Percentiles rank a stretch among this genome's conserved stretches.
These are phyloP conservation scores for Sarcophaga caerulescens DNA, from an alignment of 2,888 invertebrate species.

Conservation along the genomic window DNA sequence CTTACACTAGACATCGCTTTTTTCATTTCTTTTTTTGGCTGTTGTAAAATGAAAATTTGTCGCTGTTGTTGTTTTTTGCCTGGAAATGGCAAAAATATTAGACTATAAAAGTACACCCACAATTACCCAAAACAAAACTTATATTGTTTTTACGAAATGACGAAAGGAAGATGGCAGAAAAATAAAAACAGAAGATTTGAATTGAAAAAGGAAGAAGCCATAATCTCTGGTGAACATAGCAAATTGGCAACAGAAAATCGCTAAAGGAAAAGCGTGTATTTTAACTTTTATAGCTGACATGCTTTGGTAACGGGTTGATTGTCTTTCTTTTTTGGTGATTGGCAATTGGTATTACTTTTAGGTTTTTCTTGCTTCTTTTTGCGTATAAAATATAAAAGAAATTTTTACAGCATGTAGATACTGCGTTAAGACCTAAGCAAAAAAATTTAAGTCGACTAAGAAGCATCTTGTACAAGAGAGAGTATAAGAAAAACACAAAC, in stretches of 20 bases:
- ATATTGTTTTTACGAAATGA: constrained; percentile 21
- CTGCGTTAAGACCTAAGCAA: background rate
- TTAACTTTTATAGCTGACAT: constrained; percentile 26
- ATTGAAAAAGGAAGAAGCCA: background rate
- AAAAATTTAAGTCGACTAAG: background rate
- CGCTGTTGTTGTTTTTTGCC: constrained; percentile 45
- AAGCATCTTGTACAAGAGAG: background rate
- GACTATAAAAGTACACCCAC: constrained; percentile 52
- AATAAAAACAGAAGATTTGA: background rate
- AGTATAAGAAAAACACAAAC: background rate
- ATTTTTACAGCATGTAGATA: background rate
- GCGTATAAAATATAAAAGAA: background rate
- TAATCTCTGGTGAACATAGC: background rate
- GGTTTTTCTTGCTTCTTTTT: no score
- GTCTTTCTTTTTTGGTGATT: constrained; percentile 33
- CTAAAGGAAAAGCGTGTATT: background rate
- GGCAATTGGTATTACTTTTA: background rate
- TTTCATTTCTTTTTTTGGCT: background rate
- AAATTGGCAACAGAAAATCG: background rate
- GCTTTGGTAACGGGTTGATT: constrained; percentile 20
- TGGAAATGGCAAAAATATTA: background rate
- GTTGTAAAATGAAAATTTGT: background rate
- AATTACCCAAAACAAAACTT: constrained; percentile 55
- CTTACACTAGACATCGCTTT: constrained; percentile 16
- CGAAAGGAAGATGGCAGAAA: background rate